phyloP scores from a whole-genome alignment of 1,140 invertebrate species.

The Lepidurus apus region DNA sequence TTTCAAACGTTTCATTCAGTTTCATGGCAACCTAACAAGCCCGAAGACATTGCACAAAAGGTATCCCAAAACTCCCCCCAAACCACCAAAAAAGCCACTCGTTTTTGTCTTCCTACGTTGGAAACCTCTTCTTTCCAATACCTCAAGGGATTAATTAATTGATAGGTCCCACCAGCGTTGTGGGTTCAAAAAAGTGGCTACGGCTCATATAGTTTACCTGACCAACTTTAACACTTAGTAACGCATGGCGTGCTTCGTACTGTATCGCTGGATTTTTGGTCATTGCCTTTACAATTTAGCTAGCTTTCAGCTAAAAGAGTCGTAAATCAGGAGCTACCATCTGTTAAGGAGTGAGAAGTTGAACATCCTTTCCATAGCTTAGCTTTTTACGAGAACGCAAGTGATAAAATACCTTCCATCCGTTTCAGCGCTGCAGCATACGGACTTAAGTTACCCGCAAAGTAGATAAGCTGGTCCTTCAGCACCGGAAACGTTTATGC shows the following conservation, averaged over 20 bases:
- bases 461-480: neutral
- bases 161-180: too few species aligned
- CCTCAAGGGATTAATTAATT: too few species aligned
- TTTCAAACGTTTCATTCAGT: neutral
- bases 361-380: slow-evolving; percentile 19
- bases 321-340: neutral
- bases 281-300: neutral
- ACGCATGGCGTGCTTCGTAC: neutral
- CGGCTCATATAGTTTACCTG: neutral
- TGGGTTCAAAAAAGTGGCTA: too few species aligned
- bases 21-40: slow-evolving; percentile 5
- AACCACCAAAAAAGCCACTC: neutral
- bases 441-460: neutral
- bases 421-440: neutral
- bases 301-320: neutral
- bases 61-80: neutral
- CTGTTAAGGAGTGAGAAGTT: slow-evolving; percentile 15
- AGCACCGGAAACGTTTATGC: neutral
- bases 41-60: neutral
- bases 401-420: neutral
- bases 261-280: neutral
- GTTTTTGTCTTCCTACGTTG: too few species aligned
- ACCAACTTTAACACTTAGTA: neutral
- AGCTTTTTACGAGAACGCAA: neutral
- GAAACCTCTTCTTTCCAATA: too few species aligned